Conservation (phyloP, 2,888 invertebrate genomes). For the Strigamia crassipes region DNA sequence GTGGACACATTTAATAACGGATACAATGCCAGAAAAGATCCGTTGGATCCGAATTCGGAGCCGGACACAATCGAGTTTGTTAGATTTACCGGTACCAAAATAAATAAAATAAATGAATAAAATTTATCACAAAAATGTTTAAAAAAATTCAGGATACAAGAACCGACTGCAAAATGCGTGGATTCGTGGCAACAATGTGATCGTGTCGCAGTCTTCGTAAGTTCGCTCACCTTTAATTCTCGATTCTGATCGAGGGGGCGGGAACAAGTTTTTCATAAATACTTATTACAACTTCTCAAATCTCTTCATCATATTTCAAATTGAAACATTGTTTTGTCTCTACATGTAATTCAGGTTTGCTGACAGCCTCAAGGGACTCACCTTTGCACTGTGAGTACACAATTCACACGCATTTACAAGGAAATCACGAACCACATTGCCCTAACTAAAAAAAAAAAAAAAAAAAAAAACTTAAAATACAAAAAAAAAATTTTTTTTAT, state of each 20-base stretch:
- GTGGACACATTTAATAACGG: constrained; percentile 44
- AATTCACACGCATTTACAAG: not conserved
- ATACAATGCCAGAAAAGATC: constrained; percentile 46
- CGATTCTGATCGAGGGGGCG: not conserved
- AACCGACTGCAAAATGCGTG: constrained; percentile 46
- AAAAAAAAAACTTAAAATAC: no score
- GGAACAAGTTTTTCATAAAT: not conserved
- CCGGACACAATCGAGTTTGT: constrained; percentile 46
- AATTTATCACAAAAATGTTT: not conserved
- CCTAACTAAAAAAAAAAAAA: no score
- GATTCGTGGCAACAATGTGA: constrained; percentile 44
- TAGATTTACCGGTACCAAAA: constrained; percentile 46
- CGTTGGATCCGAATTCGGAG: constrained; percentile 45
- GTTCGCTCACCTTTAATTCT: not conserved
- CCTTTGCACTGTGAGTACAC: constrained; percentile 44
- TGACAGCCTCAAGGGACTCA: constrained; percentile 45
- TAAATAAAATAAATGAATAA: not conserved
- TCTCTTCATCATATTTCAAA: not conserved
- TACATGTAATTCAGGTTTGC: constrained; percentile 29
- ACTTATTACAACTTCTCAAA: not conserved
- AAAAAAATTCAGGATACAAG: constrained; percentile 44
- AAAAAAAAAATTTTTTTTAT: not conserved
- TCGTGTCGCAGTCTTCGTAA: constrained; percentile 46
- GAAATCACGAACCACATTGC: not conserved
- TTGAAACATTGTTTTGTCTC: not conserved